Conservation (phyloP, 2,113 vertebrate species). For the Neomonachus schauinslandi region DNA sequence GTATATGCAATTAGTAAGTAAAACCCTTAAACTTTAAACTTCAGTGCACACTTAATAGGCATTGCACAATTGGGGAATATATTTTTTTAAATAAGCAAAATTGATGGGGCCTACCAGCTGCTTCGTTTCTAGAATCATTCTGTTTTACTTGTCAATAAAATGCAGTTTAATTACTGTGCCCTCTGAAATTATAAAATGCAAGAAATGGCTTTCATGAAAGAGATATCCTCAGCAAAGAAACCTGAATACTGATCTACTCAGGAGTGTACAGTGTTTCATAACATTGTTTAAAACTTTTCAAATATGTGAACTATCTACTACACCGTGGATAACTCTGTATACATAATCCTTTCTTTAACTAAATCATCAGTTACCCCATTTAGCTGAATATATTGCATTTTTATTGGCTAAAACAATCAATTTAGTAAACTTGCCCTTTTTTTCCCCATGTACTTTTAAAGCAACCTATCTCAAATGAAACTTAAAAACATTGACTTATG, state of each 20-base stretch:
- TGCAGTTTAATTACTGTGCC: conserved; percentile 32
- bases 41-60: conserved; percentile 39
- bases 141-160: conserved; percentile 61
- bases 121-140: conserved; percentile 40
- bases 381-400: conserved; percentile 63
- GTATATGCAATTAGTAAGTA: conserved; percentile 33
- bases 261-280: conserved; percentile 25
- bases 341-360: conserved; percentile 27
- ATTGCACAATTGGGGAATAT: background rate
- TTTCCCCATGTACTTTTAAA: conserved; percentile 26
- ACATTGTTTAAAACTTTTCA: conserved; percentile 58
- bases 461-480: conserved; percentile 33
- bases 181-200: conserved; percentile 49
- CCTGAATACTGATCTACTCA: conserved; percentile 40
- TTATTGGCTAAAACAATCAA: conserved; percentile 67
- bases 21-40: conserved; percentile 43
- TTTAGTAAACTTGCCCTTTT: conserved; percentile 64
- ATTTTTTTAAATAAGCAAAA: conserved; percentile 42
- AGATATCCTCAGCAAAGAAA: background rate
- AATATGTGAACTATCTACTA: background rate
- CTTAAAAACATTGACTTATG: background rate
- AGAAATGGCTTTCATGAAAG: conserved; percentile 52
- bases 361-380: background rate
- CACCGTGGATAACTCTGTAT: background rate
- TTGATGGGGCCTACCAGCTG: background rate